Evolutionary conservation across 1,140 invertebrate genomes (phyloP), one percentile per base, ranked within the genome.

Genomic region (Papilio machaon): DNA sequence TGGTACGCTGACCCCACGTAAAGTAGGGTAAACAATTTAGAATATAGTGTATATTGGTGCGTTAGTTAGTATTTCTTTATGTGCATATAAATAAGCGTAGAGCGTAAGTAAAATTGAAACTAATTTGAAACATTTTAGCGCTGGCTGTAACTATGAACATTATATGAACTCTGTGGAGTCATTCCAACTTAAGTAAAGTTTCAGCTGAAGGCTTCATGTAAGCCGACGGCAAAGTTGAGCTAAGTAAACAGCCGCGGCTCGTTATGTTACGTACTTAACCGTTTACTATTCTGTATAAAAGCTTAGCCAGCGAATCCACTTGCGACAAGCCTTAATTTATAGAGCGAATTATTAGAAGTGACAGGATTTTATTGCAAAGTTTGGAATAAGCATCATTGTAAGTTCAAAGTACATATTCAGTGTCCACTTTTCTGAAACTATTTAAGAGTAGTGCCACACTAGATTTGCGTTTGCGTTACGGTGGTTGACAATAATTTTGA

Each of bases 181-280:
- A 76, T 76, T 76, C 46, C 74, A 76, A 52, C 74, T 52, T 49
- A 75, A 76, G 43, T 52, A 47, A 76, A 76, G 74, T 76, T 76
- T 76, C 47, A 49, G 46, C 43, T 47, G 46, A 23, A 76, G 46
- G 74, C 64, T 76, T 76, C 19, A 52, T 52, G 74, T 76, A 49
- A 76, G 23, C 74, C 74, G 30, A 76, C 17, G 43, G 74, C 43
- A 76, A 52, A 49, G 19, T 76, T 52, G 43, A 11, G 47, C 43
- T 73, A 17, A 46, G 43, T 73, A 73, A 73, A 73, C 43, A 73
- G 73, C 43, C 43, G 73, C n/a, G 38, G 43, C 43, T 73, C 73
- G 43, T 73, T 73, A 73, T 73, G 73, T 73, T 73, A 70, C 64
- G 64, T 70, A 70, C 64, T 70, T 70, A 70, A 70, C 23, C 23